Percentiles rank a stretch among this genome's conserved stretches.
Conservation (phyloP, 2,797 vertebrate genomes). For the Amblyopsis hoosieri region DNA sequence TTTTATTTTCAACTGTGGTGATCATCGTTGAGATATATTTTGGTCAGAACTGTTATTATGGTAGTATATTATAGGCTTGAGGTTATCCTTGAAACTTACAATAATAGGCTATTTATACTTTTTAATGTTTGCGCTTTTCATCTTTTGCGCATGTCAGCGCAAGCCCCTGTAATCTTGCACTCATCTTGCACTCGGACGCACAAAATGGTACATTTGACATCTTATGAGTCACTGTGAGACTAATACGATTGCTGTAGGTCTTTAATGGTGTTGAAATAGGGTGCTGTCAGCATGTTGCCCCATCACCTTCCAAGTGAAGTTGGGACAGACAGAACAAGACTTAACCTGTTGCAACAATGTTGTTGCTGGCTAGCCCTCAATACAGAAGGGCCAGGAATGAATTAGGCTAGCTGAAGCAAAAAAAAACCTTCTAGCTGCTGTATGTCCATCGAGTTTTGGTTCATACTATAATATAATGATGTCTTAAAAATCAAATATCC, state of each 20-base stretch:
- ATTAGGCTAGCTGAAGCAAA: constrained; percentile 40
- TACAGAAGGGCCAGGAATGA: constrained; percentile 27
- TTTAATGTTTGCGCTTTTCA: too few species aligned
- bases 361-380: constrained; percentile 51
- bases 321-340: constrained; percentile 25
- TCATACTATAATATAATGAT: constrained; percentile 13
- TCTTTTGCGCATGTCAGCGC: background rate
- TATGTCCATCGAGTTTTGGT: constrained; percentile 16
- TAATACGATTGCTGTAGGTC: constrained; percentile 17
- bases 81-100: too few species aligned
- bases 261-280: constrained; percentile 55
- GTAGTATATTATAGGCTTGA: too few species aligned
- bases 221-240: constrained; percentile 23
- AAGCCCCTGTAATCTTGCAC: background rate
- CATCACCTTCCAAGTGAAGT: constrained; percentile 55
- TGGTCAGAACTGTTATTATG: too few species aligned
- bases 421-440: constrained; percentile 43
- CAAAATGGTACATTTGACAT: constrained; percentile 5
- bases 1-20: too few species aligned
- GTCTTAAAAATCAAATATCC: constrained; percentile 14
- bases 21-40: too few species aligned
- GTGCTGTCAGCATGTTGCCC: constrained; percentile 56
- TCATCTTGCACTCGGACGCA: background rate
- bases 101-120: too few species aligned
- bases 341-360: constrained; percentile 49